phyloP scores from a whole-genome alignment of 2,113 vertebrate species.

The Tychaedon coryphoeus region DNA sequence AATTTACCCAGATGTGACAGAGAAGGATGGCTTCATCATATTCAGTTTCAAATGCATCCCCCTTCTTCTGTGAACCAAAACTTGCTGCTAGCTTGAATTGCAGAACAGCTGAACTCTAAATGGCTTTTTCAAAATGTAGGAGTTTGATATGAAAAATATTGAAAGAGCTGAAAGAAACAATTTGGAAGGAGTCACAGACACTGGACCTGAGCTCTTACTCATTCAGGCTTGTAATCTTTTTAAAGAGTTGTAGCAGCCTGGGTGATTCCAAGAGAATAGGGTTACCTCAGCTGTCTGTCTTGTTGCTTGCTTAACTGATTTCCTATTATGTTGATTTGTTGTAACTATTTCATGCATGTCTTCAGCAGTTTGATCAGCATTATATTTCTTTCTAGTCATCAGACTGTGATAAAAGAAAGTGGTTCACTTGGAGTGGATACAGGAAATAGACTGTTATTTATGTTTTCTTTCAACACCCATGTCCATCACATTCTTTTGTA shows the following conservation, averaged over 20 bases:
- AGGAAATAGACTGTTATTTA: not conserved
- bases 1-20: not conserved
- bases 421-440: not conserved
- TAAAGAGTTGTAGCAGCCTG: constrained; percentile 5
- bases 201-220: not conserved
- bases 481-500: not conserved
- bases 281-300: constrained; percentile 35
- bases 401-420: not conserved
- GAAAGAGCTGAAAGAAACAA: constrained; percentile 35
- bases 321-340: constrained; percentile 55
- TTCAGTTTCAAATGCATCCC: not conserved
- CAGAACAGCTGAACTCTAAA: constrained; percentile 10
- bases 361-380: not conserved
- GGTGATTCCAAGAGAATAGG: constrained; percentile 24
- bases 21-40: constrained; percentile 12
- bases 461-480: not conserved
- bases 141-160: constrained; percentile 32
- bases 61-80: not conserved
- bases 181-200: constrained; percentile 32
- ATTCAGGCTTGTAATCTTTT: constrained; percentile 36
- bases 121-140: constrained; percentile 18
- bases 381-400: constrained; percentile 2
- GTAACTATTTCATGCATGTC: constrained; percentile 42
- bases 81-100: not conserved
- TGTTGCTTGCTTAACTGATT: constrained; percentile 54